phyloP scores from a whole-genome alignment of 1,140 invertebrate species.

The Octopus sinensis region DNA sequence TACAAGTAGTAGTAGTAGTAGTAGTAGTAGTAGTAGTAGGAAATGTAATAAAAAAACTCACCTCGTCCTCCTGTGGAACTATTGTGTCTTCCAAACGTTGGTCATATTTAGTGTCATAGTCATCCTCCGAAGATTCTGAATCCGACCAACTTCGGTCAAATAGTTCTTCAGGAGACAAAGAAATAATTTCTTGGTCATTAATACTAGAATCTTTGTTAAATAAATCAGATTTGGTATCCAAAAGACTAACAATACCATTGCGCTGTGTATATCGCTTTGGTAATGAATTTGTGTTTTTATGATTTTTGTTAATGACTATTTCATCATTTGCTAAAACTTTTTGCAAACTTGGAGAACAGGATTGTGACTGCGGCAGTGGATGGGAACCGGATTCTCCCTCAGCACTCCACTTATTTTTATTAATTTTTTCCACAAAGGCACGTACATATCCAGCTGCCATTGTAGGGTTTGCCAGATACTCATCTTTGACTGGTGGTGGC shows the following conservation, averaged over 20 bases:
- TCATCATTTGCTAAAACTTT: slow-evolving; percentile 2
- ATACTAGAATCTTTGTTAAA: slow-evolving; percentile 16
- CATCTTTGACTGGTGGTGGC: slow-evolving; percentile 28
- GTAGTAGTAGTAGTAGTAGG: too few relatives aligned
- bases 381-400: slow-evolving; percentile 19
- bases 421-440: slow-evolving; percentile 38
- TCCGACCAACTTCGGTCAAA: slow-evolving; percentile 47
- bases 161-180: slow-evolving; percentile 34
- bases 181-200: slow-evolving; percentile 20
- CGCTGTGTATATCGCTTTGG: slow-evolving; percentile 11
- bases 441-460: slow-evolving; percentile 43
- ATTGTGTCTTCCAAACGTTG: slow-evolving; percentile 28
- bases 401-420: slow-evolving; percentile 15
- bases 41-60: neutral
- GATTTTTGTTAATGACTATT: neutral
- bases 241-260: slow-evolving; percentile 11
- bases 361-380: neutral
- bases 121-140: slow-evolving; percentile 32
- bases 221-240: slow-evolving; percentile 15
- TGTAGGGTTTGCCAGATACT: slow-evolving; percentile 32
- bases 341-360: neutral
- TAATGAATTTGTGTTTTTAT: slow-evolving; percentile 10
- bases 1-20: too few relatives aligned
- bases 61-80: neutral
- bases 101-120: slow-evolving; percentile 25